Percentiles rank a stretch among this genome's conserved stretches.
Evolutionary conservation across 2,888 invertebrate species (phyloP).

Genomic region (Cheilosia vernalis): DNA sequence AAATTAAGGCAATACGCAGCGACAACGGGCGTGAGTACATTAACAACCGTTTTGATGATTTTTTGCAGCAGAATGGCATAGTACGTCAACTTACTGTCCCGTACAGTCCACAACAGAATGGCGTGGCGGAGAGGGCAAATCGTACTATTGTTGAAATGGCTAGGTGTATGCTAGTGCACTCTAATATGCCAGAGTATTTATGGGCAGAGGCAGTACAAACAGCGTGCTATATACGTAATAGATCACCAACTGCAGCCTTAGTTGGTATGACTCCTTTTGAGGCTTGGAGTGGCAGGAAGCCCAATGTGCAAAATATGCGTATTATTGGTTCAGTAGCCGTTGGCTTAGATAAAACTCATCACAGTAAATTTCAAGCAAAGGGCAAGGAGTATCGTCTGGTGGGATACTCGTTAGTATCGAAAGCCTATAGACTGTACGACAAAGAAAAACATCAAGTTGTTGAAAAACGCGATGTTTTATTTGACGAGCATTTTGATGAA

Average conservation of each 20-base stretch:
- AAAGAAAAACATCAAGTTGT: constrained; percentile 43
- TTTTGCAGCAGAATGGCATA: constrained; percentile 51
- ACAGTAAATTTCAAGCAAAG: constrained; percentile 14
- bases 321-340: constrained; percentile 48
- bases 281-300: constrained; percentile 39
- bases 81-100: constrained; percentile 52
- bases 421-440: constrained; percentile 64
- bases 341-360: constrained; percentile 36
- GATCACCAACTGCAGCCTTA: constrained; percentile 43
- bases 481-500: constrained; percentile 39
- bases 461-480: constrained; percentile 54
- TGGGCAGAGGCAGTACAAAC: constrained; percentile 70
- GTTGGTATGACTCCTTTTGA: constrained; percentile 44
- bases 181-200: constrained; percentile 75
- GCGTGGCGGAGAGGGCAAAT: constrained; percentile 67
- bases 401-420: constrained; percentile 49
- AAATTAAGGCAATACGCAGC: constrained; percentile 60
- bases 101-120: constrained; percentile 66
- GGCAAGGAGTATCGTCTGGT: constrained; percentile 33
- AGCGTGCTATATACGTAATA: constrained; percentile 50
- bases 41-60: constrained; percentile 44
- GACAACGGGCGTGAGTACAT: constrained; percentile 61
- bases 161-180: constrained; percentile 76
- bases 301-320: constrained; percentile 50
- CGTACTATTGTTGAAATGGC: constrained; percentile 76